These are phyloP conservation scores for Pseudopipra pipra DNA, from an alignment of 2,113 vertebrate species.

Conservation along the genomic window DNA sequence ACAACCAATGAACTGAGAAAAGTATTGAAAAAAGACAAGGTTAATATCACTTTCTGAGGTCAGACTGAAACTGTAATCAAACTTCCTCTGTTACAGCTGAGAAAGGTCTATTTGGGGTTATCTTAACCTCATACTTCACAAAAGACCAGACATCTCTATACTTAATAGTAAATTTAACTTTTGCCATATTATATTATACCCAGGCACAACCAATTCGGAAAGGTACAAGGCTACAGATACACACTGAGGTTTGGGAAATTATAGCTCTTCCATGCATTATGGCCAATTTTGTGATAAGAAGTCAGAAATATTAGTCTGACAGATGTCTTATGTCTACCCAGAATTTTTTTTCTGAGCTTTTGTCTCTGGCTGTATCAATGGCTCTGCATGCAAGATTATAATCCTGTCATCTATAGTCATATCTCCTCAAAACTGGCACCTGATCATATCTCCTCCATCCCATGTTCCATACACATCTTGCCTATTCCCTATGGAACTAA, in stretches of 20 bases:
- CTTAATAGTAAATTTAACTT: not conserved
- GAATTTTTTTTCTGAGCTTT: not conserved
- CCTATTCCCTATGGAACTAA: not conserved
- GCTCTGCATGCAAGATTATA: not conserved
- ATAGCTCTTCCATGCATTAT: not conserved
- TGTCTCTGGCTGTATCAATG: not conserved
- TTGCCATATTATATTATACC: not conserved
- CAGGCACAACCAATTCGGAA: not conserved
- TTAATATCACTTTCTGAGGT: not conserved
- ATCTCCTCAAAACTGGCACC: not conserved
- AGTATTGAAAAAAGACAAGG: not conserved
- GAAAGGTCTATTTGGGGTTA: not conserved
- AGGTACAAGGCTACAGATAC: not conserved
- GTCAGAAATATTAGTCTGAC: not conserved
- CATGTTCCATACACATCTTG: not conserved
- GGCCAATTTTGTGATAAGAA: not conserved
- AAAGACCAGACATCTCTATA: not conserved
- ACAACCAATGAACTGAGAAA: not conserved
- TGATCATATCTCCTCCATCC: not conserved
- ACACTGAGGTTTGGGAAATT: not conserved
- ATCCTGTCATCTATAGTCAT: not conserved
- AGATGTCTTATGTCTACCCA: not conserved
- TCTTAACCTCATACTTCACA: not conserved
- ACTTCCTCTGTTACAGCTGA: not conserved
- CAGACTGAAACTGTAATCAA: not conserved